These are phyloP conservation scores for Apostichopus parvimensis DNA, from an alignment of 35 echinoderm and acorn worm genomes.

Conservation along the genomic window DNA sequence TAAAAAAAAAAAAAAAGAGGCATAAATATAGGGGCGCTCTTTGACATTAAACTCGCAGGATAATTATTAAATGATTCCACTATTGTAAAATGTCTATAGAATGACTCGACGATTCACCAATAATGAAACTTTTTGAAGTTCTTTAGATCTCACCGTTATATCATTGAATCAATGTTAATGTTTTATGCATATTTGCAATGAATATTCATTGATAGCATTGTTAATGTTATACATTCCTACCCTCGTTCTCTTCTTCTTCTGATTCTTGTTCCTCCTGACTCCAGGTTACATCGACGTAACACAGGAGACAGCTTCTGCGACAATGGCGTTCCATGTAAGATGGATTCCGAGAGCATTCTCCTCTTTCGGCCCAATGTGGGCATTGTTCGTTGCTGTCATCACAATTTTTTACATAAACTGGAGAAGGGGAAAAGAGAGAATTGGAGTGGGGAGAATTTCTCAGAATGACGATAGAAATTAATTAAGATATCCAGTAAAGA, in stretches of 20 bases:
- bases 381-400: slow-evolving; percentile 58
- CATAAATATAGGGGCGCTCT: no score
- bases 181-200: background rate
- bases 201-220: background rate
- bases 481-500: background rate
- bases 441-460: background rate
- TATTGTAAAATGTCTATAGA: no score
- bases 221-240: background rate
- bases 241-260: background rate
- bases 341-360: slow-evolving; percentile 63
- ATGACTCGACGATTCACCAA: no score
- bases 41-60: no score
- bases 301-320: slow-evolving; percentile 53
- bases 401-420: slow-evolving; percentile 44
- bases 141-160: no score
- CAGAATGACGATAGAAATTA: background rate
- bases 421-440: background rate
- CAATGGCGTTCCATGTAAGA: slow-evolving; percentile 65
- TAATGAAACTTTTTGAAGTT: no score
- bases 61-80: no score
- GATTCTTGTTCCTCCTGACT: background rate
- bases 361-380: slow-evolving; percentile 54
- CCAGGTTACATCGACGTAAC: slow-evolving; percentile 18
- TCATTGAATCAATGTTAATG: no score
- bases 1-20: no score